Base-by-base conservation (phyloP, 2,888 invertebrate genomes). In the Tupiocoris notatus region DNA sequence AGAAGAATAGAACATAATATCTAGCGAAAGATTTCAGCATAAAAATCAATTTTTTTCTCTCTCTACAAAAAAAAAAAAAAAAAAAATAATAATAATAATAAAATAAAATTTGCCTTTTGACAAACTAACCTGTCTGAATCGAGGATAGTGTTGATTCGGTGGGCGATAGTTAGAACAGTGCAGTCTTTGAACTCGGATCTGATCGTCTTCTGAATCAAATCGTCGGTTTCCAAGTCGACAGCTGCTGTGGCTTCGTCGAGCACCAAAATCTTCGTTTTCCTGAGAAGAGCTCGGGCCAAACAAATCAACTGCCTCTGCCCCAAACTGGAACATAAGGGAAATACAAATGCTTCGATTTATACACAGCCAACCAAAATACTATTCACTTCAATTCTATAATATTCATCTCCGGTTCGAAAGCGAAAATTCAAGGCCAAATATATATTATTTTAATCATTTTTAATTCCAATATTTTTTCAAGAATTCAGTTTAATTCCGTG, bases 121-220 rank as follows among this genome's bases (percentile, higher is more conserved):
- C n/a, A n/a, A n/a, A 18, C 2, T 20, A 67, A 86, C 87, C 85
- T 89, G 82, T 93, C 92, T 25, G 92, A 93, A 86, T 95, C 95
- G 88, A 96, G 88, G 81, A 96, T 95, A 23, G 96, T 96, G 84
- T 96, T 95, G 78, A 96, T 88, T 17, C 96, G 89, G 86, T 96
- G 96, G 58, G 96, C 96, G 83, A 96, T 96, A 0, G 95, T 96
- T 23, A 96, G 88, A 70, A 96, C 92, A 3, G 96, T 96, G 84
- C 94, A 94, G 77, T 92, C 88, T 78, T 88, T 88, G 84, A 96
- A 96, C 84, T 95, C 93, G 21, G 89, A 88, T 20, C 92, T 89
- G 83, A 96, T 96, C 1, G 96, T 96, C 85, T 89, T 93, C 87
- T 91, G 92, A 83, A 95, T 95, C 77, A 95, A 88, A 82, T 93